Conservation (phyloP, 2,113 vertebrate species). For the Lathamus discolor region DNA sequence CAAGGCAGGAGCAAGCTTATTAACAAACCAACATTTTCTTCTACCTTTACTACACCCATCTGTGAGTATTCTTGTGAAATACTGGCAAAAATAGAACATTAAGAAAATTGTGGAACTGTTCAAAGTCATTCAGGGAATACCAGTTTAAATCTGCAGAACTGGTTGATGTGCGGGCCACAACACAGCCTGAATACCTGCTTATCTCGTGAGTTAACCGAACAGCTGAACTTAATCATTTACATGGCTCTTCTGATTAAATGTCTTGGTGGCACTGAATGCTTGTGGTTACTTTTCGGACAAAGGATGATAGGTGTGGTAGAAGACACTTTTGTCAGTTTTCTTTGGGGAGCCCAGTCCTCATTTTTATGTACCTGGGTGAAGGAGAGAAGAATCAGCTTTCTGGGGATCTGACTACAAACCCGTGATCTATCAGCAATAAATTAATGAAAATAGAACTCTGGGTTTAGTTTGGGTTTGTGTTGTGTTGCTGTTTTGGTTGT, state of each 20-base stretch:
- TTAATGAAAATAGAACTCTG: not conserved
- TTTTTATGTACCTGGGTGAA: not conserved
- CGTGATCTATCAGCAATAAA: not conserved
- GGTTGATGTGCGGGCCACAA: not conserved
- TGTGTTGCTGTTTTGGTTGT: not conserved
- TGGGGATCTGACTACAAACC: not conserved
- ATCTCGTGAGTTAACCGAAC: conserved; percentile 31
- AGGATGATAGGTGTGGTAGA: not conserved
- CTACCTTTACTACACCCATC: not conserved
- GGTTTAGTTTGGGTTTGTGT: not conserved
- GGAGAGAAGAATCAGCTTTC: not conserved
- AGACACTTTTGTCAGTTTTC: not conserved
- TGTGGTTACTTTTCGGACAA: not conserved
- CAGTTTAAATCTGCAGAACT: not conserved
- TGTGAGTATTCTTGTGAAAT: not conserved
- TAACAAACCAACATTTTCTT: not conserved
- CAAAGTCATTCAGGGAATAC: not conserved
- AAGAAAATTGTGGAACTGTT: not conserved
- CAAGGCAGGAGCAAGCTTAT: conserved; percentile 27
- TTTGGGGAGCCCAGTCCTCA: not conserved
- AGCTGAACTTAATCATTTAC: conserved; percentile 80
- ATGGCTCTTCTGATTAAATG: conserved; percentile 67
- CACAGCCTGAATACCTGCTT: too few relatives aligned
- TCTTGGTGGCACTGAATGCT: conserved; percentile 54
- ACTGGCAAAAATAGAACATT: not conserved